A percentile compares a stretch with the other conserved stretches of the same genome.
Conservation (phyloP, 2,113 vertebrate genomes). For the Thalassoma bifasciatum region DNA sequence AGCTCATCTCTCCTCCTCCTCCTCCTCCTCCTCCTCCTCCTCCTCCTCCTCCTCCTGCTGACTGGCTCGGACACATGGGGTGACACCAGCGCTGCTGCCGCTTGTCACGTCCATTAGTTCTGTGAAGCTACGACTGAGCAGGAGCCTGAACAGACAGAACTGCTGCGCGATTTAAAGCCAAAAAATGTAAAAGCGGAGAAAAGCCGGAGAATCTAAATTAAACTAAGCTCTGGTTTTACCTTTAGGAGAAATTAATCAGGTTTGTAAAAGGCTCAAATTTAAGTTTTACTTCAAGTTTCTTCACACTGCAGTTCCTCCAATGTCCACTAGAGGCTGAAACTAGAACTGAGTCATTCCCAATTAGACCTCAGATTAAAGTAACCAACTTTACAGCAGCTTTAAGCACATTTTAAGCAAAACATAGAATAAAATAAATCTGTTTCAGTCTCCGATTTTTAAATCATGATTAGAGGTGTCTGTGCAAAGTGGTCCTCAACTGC, state of each 20-base stretch:
- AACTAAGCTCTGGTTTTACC: no score
- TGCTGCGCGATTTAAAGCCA: background rate
- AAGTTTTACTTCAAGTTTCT: no score
- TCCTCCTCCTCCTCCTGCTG: slow-evolving; percentile 3
- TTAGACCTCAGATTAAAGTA: background rate
- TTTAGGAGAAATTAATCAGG: no score
- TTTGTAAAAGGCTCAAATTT: no score
- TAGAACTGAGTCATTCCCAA: background rate
- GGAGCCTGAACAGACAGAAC: slow-evolving; percentile 13
- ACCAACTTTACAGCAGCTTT: background rate
- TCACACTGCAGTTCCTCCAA: background rate
- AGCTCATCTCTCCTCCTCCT: slow-evolving; percentile 19
- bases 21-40: background rate
- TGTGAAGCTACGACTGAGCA: slow-evolving; percentile 24
- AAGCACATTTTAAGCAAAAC: background rate
- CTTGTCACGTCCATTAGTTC: slow-evolving; percentile 43
- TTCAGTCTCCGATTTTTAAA: no score
- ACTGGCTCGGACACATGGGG: slow-evolving; percentile 61
- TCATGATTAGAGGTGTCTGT: no score
- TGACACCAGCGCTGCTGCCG: slow-evolving; percentile 43
- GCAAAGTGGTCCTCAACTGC: no score
- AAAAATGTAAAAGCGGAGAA: background rate
- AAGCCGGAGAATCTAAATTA: no score
- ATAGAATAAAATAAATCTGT: no score
- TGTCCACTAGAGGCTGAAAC: background rate